Conservation (phyloP, 2,888 invertebrate species). For the Andrena minutula region DNA sequence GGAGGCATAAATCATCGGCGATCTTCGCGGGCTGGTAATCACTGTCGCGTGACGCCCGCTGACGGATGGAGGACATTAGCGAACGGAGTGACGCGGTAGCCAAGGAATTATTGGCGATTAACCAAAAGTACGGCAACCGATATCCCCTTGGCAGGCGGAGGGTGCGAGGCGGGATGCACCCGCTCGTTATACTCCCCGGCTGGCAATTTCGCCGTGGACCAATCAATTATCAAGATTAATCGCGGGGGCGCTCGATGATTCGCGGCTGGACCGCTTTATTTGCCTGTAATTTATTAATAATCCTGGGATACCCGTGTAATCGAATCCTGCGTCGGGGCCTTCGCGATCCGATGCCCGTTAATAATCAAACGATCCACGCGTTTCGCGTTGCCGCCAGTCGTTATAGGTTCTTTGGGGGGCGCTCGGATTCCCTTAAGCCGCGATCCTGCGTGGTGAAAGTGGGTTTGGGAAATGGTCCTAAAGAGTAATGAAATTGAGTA, state of each 20-base stretch:
- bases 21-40: conserved; percentile 42
- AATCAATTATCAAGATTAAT: conserved; percentile 62
- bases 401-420: no score
- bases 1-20: conserved; percentile 49
- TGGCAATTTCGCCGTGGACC: conserved; percentile 49
- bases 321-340: background rate
- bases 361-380: background rate
- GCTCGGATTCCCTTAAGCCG: no score
- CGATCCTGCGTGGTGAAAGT: no score
- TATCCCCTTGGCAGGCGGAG: conserved; percentile 39
- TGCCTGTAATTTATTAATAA: conserved; percentile 56
- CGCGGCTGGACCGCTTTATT: conserved; percentile 42
- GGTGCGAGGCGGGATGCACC: conserved; percentile 10
- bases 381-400: background rate
- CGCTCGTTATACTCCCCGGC: conserved; percentile 29
- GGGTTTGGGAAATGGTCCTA: no score
- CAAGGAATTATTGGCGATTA: conserved; percentile 69
- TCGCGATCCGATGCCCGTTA: background rate
- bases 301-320: background rate
- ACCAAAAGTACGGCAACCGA: conserved; percentile 68
- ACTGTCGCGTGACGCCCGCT: conserved; percentile 47
- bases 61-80: conserved; percentile 64
- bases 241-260: conserved; percentile 39
- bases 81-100: conserved; percentile 34
- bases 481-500: background rate